phyloP scores from a whole-genome alignment of 2,113 vertebrate species.

The Clarias gariepinus region DNA sequence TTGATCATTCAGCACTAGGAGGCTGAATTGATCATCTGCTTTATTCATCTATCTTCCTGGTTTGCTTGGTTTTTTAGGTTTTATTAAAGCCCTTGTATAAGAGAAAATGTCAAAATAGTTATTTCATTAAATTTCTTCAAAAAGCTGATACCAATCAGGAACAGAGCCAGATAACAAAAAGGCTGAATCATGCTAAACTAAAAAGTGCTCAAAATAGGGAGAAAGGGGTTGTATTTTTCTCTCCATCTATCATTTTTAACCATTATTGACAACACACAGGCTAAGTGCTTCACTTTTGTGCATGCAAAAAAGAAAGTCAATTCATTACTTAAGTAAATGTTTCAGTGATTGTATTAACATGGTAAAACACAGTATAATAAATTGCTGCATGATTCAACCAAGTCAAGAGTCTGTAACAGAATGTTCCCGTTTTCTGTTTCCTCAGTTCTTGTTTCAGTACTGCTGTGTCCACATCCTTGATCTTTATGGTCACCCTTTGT shows the following conservation, averaged over 20 bases:
- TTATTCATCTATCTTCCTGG: background rate
- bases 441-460: background rate
- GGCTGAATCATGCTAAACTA: background rate
- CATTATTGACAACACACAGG: background rate
- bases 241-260: background rate
- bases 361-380: background rate
- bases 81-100: background rate
- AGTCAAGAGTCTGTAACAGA: background rate
- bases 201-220: background rate
- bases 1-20: background rate
- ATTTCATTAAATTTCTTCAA: background rate
- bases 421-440: background rate
- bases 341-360: background rate
- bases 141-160: constrained; percentile 5
- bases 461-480: background rate
- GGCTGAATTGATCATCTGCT: background rate
- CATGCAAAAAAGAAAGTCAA: background rate
- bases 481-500: background rate
- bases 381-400: background rate
- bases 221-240: background rate
- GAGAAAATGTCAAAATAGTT: background rate
- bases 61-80: background rate
- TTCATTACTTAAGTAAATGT: background rate
- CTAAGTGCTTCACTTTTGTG: background rate
- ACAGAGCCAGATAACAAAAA: constrained; percentile 2